These are phyloP conservation scores for Brachionus manjavacas DNA, from an alignment of 1,140 invertebrate genomes.

Conservation along the genomic window DNA sequence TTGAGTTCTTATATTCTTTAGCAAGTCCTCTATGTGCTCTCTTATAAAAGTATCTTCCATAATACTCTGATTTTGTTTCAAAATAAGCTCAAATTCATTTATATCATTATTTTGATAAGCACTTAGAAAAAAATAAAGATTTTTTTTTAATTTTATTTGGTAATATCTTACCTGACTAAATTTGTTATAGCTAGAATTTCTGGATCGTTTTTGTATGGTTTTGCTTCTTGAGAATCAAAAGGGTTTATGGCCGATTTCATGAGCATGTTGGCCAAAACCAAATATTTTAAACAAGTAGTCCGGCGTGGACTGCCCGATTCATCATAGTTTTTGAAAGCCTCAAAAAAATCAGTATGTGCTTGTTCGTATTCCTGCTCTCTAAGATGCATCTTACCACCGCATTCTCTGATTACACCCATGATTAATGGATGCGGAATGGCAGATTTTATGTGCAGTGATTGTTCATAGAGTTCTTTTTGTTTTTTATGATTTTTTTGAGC, in stretches of 20 bases:
- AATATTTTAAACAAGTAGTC: conserved; percentile 95
- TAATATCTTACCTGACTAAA: conserved; percentile 68
- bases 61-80: conserved; percentile 74
- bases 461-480: conserved; percentile 89
- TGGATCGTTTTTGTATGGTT: conserved; percentile 98
- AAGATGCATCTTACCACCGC: conserved; percentile 99
- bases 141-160: neutral
- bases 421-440: conserved; percentile 99
- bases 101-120: conserved; percentile 99
- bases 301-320: conserved; percentile 94
- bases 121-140: conserved; percentile 48
- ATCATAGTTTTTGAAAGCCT: conserved; percentile 99
- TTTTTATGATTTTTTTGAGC: conserved; percentile 99
- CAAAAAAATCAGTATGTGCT: conserved; percentile 98
- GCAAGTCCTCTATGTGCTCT: conserved; percentile 96
- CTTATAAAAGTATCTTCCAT: conserved; percentile 99
- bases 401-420: conserved; percentile 78
- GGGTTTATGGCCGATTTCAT: conserved; percentile 99
- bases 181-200: conserved; percentile 99
- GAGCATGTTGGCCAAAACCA: conserved; percentile 96
- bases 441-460: conserved; percentile 95
- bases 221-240: conserved; percentile 99
- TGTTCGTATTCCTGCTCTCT: conserved; percentile 97
- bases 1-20: conserved; percentile 92
- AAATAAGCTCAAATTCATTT: conserved; percentile 92